phyloP scores from a whole-genome alignment of 2,113 vertebrate species.

The Oxyura jamaicensis region DNA sequence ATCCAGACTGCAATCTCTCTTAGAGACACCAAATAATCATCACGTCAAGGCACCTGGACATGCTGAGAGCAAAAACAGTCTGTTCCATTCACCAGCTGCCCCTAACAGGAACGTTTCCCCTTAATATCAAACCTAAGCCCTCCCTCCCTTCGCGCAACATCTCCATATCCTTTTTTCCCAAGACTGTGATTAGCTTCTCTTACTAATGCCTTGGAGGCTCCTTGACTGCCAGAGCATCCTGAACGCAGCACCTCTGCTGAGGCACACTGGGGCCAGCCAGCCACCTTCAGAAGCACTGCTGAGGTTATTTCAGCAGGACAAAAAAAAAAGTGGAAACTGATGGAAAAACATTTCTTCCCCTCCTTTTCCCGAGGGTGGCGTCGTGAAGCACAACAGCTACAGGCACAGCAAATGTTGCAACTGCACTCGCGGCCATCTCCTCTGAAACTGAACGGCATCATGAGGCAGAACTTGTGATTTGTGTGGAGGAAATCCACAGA shows the following conservation, averaged over 20 bases:
- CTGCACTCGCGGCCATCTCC: rapidly evolving
- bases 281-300: background rate
- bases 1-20: background rate
- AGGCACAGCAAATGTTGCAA: background rate
- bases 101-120: background rate
- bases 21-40: background rate
- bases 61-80: background rate
- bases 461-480: background rate
- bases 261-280: background rate
- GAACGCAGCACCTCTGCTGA: no score
- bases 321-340: background rate
- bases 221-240: background rate
- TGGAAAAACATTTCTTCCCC: background rate
- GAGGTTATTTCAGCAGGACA: background rate
- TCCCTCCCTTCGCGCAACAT: background rate
- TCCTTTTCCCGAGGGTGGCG: background rate
- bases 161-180: background rate
- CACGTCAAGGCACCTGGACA: background rate
- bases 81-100: background rate
- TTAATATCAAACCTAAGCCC: background rate
- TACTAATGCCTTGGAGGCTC: background rate
- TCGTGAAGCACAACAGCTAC: background rate
- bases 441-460: background rate
- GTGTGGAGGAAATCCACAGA: background rate
- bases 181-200: background rate